Base-by-base conservation (phyloP, 1,140 invertebrate species). In the Drosophila punjabiensis region DNA sequence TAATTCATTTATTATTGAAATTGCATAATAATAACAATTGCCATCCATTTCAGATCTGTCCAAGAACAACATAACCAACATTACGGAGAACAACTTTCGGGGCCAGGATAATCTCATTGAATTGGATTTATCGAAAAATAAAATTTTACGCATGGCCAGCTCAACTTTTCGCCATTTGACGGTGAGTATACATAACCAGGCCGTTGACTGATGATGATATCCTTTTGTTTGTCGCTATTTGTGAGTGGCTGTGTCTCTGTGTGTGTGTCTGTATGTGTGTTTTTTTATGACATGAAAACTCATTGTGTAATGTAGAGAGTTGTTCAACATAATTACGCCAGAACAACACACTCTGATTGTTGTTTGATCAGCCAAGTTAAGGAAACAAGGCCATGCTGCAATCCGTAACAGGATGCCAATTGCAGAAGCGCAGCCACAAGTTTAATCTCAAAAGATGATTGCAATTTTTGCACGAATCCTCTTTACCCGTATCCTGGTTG, bases 41-140 rank as follows among this genome's bases (percentile, higher is more conserved):
- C 43, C 43, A 37, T 30, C 4, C 66, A 60, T 11, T 63, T 33
- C 84, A 93, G 96, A 97, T 92, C 93, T 98, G 11, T 95, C 96
- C 0, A 94, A 95, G 79, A 97, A 98, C 92, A 97, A 97, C 80
- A 95, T 98, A 53, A 96, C 95, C 11, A 94, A 95, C 76, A 94
- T 97, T 6, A 94, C 97, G 48, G 96, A 97, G 64, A 95, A 97
- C 84, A 98, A 98, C 93, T 98, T 98, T 84, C 91, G 94, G 10
- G 95, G 95, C 37, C 93, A 98, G 73, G 95, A 96, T 81, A 96
- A 95, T 86, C 94, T 98, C 14, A 95, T 95, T 33, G 96, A 98
- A 80, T 94, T 98, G 59, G 96, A 98, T 93, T 94, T 99, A 37
- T 97, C 98, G 86, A 95, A 97, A 92, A 98, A 98, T 93, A 94